Evolutionary conservation across 2,797 vertebrate genomes (phyloP).

Genomic region (Spondyliosoma cantharus): DNA sequence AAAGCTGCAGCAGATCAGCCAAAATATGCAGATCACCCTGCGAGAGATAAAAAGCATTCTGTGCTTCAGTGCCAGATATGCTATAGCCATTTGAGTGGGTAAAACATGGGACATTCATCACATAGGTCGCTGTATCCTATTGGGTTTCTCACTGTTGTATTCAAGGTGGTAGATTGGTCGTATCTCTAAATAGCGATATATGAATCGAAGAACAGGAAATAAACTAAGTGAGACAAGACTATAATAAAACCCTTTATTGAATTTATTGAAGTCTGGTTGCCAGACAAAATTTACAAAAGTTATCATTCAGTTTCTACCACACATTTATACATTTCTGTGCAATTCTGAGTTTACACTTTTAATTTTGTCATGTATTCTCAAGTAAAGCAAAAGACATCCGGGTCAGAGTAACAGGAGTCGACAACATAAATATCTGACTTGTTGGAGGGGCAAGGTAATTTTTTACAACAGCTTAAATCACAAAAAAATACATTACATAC

Average conservation of each 20-base stretch:
- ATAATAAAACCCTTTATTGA: constrained; percentile 86
- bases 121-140: not conserved
- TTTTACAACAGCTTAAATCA: constrained; percentile 78
- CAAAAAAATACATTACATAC: constrained; percentile 75
- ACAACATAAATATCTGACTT: constrained; percentile 82
- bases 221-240: constrained; percentile 37
- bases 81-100: not conserved
- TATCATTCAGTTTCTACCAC: constrained; percentile 79
- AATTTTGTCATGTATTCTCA: constrained; percentile 54
- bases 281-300: constrained; percentile 88
- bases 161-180: not conserved
- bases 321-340: constrained; percentile 81
- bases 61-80: not conserved
- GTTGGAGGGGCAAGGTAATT: constrained; percentile 64
- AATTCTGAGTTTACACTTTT: constrained; percentile 73
- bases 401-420: constrained; percentile 67
- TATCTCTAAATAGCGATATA: not conserved
- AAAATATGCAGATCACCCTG: not conserved
- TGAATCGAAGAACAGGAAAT: not conserved
- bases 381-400: constrained; percentile 53
- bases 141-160: not conserved
- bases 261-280: constrained; percentile 86
- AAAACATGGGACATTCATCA: constrained; percentile 1
- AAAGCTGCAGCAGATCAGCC: constrained; percentile 11
- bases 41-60: not conserved